phyloP scores from a whole-genome alignment of 1,140 invertebrate genomes.

The Eriosoma lanigerum region DNA sequence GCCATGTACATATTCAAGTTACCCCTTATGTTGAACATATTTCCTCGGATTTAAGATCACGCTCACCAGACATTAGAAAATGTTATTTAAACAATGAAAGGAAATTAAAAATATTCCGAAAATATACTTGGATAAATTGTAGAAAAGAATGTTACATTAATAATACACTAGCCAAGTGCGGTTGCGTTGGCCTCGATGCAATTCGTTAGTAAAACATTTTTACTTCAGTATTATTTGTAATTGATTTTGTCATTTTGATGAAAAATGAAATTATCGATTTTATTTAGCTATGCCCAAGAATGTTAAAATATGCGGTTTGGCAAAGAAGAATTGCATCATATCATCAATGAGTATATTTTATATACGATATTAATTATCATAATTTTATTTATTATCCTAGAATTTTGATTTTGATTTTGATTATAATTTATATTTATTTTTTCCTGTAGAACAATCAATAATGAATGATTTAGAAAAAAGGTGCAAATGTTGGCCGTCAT shows the following conservation, averaged over 20 bases:
- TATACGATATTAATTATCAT: no score
- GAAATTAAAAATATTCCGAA: neutral
- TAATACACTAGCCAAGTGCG: neutral
- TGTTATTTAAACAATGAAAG: conserved; percentile 7
- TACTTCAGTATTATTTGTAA: neutral
- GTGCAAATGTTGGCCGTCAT: no score
- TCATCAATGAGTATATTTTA: no score
- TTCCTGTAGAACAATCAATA: no score
- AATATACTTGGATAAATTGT: neutral
- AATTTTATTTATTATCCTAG: no score
- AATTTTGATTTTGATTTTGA: no score
- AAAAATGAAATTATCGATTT: neutral
- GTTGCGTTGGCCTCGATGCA: neutral
- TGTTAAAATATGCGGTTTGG: neutral
- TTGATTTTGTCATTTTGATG: no score
- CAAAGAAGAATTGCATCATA: neutral
- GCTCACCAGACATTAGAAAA: neutral
- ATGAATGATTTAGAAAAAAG: no score
- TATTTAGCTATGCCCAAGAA: neutral
- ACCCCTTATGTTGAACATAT: neutral
- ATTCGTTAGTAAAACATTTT: neutral
- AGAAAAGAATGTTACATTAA: neutral
- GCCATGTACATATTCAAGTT: neutral
- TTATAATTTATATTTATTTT: no score
- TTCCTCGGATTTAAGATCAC: neutral